Evolutionary conservation across 2,888 invertebrate species (phyloP).

Genomic region (Melipona beecheii): DNA sequence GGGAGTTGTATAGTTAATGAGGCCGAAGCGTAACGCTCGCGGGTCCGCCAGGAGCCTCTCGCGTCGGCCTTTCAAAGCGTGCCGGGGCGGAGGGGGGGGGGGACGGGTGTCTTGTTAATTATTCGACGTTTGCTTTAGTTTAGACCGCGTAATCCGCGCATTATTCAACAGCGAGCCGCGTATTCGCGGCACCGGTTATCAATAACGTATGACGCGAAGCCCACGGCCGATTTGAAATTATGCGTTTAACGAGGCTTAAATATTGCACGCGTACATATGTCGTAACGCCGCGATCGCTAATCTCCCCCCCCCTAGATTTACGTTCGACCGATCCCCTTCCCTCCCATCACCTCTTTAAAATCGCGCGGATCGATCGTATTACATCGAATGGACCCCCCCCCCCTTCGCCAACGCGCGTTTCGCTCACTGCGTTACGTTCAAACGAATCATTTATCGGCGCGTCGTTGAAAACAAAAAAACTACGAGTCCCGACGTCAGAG

Average conservation of each 20-base stretch:
- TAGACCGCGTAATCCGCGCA: conserved; percentile 55
- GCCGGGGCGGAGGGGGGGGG: too few species aligned
- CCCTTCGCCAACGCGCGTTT: conserved; percentile 1
- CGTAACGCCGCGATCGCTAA: conserved; percentile 37
- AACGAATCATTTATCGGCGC: conserved; percentile 36
- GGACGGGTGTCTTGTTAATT: conserved; percentile 52
- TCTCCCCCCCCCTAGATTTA: conserved; percentile 37
- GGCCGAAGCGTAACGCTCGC: conserved; percentile 53
- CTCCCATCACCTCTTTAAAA: not conserved
- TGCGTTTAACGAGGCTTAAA: conserved; percentile 60
- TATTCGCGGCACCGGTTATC: conserved; percentile 45
- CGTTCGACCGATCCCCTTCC: conserved; percentile 5
- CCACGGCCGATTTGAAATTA: conserved; percentile 59
- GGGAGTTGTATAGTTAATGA: conserved; percentile 56
- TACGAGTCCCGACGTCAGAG: too few species aligned
- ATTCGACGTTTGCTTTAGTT: conserved; percentile 61
- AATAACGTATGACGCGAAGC: conserved; percentile 56
- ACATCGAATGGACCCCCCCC: conserved; percentile 38
- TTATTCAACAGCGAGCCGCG: conserved; percentile 46
- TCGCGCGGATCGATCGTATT: conserved; percentile 47
- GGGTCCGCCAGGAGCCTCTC: conserved; percentile 30
- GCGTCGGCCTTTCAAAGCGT: conserved; percentile 42
- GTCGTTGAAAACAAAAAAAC: conserved; percentile 12
- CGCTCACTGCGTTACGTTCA: conserved; percentile 39
- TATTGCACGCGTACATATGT: conserved; percentile 40